Evolutionary conservation across 1,140 invertebrate genomes (phyloP).

Genomic region (Phortica variegata): DNA sequence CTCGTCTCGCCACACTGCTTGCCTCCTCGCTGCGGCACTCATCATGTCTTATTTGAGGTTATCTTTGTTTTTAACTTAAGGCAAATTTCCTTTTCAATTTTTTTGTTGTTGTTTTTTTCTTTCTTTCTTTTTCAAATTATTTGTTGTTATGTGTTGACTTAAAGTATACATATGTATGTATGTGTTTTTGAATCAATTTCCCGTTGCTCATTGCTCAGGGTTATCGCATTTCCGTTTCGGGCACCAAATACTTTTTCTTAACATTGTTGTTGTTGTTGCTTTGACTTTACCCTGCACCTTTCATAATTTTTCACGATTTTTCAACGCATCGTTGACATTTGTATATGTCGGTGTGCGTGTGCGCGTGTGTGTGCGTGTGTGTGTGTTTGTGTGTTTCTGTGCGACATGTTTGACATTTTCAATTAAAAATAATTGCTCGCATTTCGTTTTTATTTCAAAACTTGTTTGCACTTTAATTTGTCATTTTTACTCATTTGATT

Average conservation of each 20-base stretch:
- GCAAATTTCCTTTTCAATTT: constrained; percentile 14
- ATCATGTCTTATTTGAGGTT: no score
- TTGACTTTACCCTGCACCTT: background rate
- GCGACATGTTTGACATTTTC: constrained; percentile 48
- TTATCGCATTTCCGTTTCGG: constrained; percentile 52
- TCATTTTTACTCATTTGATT: constrained; percentile 32
- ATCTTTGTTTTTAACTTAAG: no score
- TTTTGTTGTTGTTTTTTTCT: constrained; percentile 18
- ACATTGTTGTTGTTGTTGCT: background rate
- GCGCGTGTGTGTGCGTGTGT: background rate
- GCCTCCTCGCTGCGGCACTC: no score
- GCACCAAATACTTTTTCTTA: constrained; percentile 19
- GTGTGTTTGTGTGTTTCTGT: constrained; percentile 8
- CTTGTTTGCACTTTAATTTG: constrained; percentile 41
- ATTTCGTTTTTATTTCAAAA: constrained; percentile 37
- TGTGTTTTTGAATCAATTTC: constrained; percentile 10
- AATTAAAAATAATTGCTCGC: constrained; percentile 54
- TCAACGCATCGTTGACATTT: background rate
- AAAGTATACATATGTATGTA: no score
- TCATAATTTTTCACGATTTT: constrained; percentile 13
- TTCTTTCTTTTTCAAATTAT: no score
- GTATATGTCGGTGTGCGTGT: background rate
- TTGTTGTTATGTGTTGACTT: no score
- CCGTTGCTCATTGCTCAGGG: constrained; percentile 36
- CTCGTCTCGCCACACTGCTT: no score